Evolutionary conservation across 2,797 vertebrate genomes (phyloP).

Genomic region (Alfaro cultratus): DNA sequence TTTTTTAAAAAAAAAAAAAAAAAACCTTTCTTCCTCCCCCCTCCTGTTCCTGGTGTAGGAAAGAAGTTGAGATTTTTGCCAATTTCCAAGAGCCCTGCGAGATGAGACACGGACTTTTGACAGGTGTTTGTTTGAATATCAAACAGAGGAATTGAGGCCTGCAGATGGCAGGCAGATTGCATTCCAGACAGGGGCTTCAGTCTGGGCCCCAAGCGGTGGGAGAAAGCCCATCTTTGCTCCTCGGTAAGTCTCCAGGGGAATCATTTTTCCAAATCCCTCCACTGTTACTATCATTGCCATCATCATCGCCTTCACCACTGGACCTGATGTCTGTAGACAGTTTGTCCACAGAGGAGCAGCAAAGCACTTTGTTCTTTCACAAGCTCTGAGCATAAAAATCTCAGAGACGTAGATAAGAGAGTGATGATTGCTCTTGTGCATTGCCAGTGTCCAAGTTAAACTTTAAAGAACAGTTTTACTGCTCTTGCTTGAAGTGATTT

Average conservation of each 20-base stretch:
- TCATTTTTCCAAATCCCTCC: constrained; percentile 35
- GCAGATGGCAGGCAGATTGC: constrained; percentile 82
- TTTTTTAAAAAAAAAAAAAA: no score
- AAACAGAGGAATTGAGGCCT: constrained; percentile 73
- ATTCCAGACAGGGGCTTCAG: constrained; percentile 77
- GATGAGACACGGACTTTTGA: constrained; percentile 76
- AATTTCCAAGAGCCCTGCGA: constrained; percentile 74
- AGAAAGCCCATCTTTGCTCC: constrained; percentile 47
- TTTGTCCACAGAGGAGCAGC: constrained; percentile 36
- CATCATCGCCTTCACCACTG: constrained; percentile 34
- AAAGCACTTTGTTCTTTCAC: constrained; percentile 53
- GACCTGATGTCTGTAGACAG: constrained; percentile 32
- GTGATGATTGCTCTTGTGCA: constrained; percentile 26
- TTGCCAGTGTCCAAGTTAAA: constrained; percentile 6
- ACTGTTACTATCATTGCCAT: constrained; percentile 39
- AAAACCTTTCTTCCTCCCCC: constrained; percentile 21
- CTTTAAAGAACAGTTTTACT: constrained; percentile 7
- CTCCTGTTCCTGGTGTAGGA: constrained; percentile 55
- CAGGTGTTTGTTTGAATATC: constrained; percentile 84
- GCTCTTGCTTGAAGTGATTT: not conserved
- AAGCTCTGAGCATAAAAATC: constrained; percentile 34
- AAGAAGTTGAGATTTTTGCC: constrained; percentile 68
- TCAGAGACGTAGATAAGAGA: constrained; percentile 21
- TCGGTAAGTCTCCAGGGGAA: constrained; percentile 60
- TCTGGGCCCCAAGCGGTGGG: constrained; percentile 54